phyloP scores from a whole-genome alignment of 2,113 vertebrate genomes.

The Lasiurus cinereus region DNA sequence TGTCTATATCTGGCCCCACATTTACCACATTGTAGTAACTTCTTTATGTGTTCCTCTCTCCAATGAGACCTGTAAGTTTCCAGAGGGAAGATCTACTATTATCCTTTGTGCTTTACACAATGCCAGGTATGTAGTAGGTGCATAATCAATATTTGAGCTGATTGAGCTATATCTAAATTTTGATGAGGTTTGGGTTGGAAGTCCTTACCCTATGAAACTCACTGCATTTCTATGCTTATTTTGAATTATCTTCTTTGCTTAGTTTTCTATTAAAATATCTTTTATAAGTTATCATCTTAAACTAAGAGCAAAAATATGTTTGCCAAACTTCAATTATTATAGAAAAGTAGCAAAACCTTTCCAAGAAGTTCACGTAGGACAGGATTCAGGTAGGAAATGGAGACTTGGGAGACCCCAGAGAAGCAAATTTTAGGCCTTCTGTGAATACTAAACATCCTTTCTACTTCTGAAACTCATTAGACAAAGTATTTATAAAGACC shows the following conservation, averaged over 20 bases:
- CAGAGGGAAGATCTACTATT: neutral
- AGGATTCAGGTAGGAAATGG: neutral
- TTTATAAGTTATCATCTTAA: conserved; percentile 34
- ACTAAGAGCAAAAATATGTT: neutral
- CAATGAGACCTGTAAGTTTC: neutral
- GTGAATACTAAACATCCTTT: neutral
- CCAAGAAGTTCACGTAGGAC: neutral
- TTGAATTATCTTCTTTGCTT: neutral
- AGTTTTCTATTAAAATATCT: conserved; percentile 27
- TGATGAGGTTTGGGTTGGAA: conserved; percentile 9
- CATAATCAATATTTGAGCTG: neutral
- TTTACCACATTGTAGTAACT: neutral
- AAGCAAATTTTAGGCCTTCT: neutral
- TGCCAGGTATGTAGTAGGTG: neutral
- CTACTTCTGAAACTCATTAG: neutral
- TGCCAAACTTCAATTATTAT: neutral
- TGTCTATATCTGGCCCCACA: neutral
- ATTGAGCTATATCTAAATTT: neutral
- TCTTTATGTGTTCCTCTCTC: neutral
- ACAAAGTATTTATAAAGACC: neutral
- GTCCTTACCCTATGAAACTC: neutral
- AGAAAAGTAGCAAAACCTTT: neutral
- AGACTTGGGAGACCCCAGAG: neutral
- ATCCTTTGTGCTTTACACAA: neutral
- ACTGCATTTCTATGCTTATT: neutral